Conservation (phyloP, 2,797 vertebrate species). For the Chelonia mydas region DNA sequence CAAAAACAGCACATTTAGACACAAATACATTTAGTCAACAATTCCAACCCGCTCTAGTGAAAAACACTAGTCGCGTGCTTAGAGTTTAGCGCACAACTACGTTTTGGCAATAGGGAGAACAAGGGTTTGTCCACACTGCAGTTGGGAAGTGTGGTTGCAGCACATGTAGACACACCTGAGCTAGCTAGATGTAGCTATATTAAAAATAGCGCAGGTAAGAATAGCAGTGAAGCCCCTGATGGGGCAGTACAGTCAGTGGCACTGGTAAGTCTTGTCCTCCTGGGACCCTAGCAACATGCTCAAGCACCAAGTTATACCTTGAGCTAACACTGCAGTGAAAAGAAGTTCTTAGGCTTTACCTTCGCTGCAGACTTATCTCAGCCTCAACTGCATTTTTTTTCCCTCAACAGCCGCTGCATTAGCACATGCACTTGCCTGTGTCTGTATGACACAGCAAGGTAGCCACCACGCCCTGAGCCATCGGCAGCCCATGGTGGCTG, state of each 20-base stretch:
- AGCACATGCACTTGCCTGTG: neutral
- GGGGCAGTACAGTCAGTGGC: neutral
- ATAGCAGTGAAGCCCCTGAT: neutral
- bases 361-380: neutral
- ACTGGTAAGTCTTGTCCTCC: neutral
- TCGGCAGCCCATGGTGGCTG: constrained; percentile 16
- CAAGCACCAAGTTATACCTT: neutral
- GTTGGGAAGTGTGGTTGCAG: neutral
- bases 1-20: neutral
- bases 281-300: neutral
- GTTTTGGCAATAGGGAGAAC: neutral
- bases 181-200: neutral
- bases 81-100: neutral
- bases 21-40: neutral
- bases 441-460: constrained; percentile 5
- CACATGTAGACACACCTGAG: neutral
- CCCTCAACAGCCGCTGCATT: neutral
- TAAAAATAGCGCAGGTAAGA: neutral
- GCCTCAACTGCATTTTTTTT: neutral
- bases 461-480: neutral
- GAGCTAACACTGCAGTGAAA: neutral
- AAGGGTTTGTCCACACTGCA: neutral
- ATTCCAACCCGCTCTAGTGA: neutral
- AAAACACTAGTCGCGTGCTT: neutral
- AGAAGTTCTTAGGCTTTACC: neutral